Evolutionary conservation across 2,113 vertebrate species (phyloP).

Genomic region (Synodontis membranacea): DNA sequence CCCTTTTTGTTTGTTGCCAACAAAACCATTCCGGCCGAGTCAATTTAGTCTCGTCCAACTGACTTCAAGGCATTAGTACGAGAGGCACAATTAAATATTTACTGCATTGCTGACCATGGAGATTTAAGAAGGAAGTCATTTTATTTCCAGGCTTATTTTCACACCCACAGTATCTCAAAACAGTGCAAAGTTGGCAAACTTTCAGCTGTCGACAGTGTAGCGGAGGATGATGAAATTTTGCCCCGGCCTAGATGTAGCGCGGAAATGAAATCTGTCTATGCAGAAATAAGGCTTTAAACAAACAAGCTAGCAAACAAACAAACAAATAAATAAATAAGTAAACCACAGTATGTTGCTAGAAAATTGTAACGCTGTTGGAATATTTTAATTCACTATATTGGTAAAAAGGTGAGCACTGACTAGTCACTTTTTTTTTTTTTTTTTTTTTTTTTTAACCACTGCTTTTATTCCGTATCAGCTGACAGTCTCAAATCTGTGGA

Average conservation of each 20-base stretch:
- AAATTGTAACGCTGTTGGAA: no score
- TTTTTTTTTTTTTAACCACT: neutral
- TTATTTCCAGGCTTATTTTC: neutral
- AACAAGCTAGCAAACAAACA: neutral
- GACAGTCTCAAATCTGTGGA: slow-evolving; percentile 59
- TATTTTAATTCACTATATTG: neutral
- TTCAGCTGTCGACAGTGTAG: slow-evolving; percentile 3
- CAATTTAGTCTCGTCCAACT: neutral
- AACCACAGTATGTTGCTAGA: no score
- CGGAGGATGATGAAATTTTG: slow-evolving; percentile 34
- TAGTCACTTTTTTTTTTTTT: neutral
- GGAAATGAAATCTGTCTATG: neutral
- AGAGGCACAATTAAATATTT: slow-evolving; percentile 14
- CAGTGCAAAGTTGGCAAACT: neutral
- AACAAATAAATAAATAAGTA: no score
- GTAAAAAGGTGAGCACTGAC: neutral
- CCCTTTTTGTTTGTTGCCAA: slow-evolving; percentile 3
- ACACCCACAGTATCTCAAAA: neutral
- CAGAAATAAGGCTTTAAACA: neutral
- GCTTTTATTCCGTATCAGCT: slow-evolving; percentile 51
- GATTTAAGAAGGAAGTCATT: neutral
- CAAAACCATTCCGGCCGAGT: slow-evolving; percentile 1
- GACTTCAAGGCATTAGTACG: neutral
- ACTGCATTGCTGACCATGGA: neutral
- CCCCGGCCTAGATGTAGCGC: neutral